Percentiles rank a stretch among this genome's conserved stretches.
These are phyloP conservation scores for Sanderia malayensis DNA, from an alignment of 30 jellyfish, hydroid and myxozoan genomes.

Conservation along the genomic window DNA sequence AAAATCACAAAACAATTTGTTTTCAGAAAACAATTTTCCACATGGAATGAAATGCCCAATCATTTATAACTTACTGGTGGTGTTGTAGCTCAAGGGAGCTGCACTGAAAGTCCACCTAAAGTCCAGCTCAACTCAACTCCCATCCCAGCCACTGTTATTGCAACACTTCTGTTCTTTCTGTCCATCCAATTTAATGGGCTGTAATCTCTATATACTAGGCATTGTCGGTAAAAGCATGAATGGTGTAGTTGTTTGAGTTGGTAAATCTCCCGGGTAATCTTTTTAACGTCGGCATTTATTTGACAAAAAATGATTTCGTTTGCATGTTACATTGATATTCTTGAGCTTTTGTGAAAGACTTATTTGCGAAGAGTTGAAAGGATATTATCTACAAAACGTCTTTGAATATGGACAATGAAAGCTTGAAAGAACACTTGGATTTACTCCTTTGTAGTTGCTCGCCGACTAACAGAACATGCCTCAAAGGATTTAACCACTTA, in stretches of 20 bases:
- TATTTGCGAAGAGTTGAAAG: background rate
- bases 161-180: too few species aligned
- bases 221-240: too few species aligned
- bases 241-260: background rate
- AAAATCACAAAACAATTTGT: too few species aligned
- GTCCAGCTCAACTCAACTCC: too few species aligned
- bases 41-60: too few species aligned
- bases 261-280: background rate
- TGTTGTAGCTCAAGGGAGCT: too few species aligned
- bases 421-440: background rate
- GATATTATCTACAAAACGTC: background rate
- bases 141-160: too few species aligned
- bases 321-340: background rate
- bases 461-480: background rate
- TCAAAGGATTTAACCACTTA: background rate
- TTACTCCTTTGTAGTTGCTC: background rate
- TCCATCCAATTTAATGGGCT: too few species aligned
- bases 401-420: background rate
- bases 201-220: too few species aligned
- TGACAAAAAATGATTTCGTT: background rate
- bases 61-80: too few species aligned
- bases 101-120: too few species aligned
- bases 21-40: too few species aligned
- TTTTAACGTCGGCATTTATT: background rate
- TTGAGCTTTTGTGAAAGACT: background rate